Percentiles rank a stretch among this genome's conserved stretches.
Conservation (phyloP, 2,888 invertebrate genomes). For the Cosmia trapezina region DNA sequence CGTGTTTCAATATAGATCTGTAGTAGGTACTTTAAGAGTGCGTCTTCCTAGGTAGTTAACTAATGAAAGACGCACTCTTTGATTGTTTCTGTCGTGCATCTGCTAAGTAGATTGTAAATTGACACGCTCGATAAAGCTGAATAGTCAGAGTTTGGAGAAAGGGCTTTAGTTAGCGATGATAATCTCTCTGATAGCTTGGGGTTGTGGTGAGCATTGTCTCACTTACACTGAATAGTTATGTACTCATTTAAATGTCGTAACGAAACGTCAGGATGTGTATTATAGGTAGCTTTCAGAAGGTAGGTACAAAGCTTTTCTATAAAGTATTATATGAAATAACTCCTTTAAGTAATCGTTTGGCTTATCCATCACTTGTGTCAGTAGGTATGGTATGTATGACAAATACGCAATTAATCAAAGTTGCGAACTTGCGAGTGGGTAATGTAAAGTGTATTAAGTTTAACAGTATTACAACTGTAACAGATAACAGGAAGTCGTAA, state of each 20-base stretch:
- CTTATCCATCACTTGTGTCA: background rate
- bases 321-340: background rate
- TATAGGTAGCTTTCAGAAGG: background rate
- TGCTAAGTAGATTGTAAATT: conserved; percentile 76
- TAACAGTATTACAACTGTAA: conserved; percentile 53
- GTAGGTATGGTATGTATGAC: background rate
- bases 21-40: too few relatives aligned
- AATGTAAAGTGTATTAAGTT: conserved; percentile 45
- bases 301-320: background rate
- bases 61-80: conserved; percentile 5
- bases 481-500: conserved; percentile 63
- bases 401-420: conserved; percentile 26
- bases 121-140: conserved; percentile 69
- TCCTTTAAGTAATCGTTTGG: background rate
- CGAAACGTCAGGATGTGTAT: conserved; percentile 24
- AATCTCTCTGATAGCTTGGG: conserved; percentile 73
- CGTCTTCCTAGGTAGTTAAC: background rate
- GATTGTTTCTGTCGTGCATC: conserved; percentile 64
- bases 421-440: conserved; percentile 18
- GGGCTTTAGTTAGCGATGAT: conserved; percentile 73
- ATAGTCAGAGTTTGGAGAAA: conserved; percentile 75
- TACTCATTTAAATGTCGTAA: conserved; percentile 47
- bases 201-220: conserved; percentile 63
- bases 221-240: conserved; percentile 48
- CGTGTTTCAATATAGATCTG: too few relatives aligned